A percentile compares a stretch with the other conserved stretches of the same genome.
These are phyloP conservation scores for Paramormyrops kingsleyae DNA, from an alignment of 2,113 vertebrate genomes.

Conservation along the genomic window DNA sequence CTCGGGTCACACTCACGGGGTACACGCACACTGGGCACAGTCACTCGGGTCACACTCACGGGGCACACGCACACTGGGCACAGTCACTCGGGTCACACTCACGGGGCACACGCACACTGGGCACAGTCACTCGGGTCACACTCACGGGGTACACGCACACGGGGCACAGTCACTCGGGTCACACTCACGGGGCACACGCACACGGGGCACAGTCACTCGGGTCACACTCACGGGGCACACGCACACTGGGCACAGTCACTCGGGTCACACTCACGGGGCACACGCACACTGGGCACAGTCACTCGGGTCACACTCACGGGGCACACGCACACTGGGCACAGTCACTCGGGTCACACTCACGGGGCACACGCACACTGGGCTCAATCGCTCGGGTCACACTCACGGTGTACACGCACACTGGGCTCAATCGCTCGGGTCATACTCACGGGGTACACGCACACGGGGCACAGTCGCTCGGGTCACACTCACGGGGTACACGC, in stretches of 20 bases:
- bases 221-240: neutral
- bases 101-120: neutral
- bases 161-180: neutral
- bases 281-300: neutral
- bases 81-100: neutral
- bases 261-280: neutral
- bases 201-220: rapidly evolving
- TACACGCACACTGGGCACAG: neutral
- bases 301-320: neutral
- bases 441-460: neutral
- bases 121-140: neutral
- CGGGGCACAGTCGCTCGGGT: rapidly evolving
- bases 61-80: neutral
- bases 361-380: neutral
- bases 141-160: no score
- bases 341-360: neutral
- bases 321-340: neutral
- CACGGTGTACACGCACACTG: no score
- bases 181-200: neutral
- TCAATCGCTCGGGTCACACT: neutral
- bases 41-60: neutral
- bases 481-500: neutral
- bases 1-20: neutral
- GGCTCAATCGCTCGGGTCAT: neutral
- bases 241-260: neutral